Evolutionary conservation across 2,113 vertebrate genomes (phyloP).

Genomic region (Paracyprichromis sp.): DNA sequence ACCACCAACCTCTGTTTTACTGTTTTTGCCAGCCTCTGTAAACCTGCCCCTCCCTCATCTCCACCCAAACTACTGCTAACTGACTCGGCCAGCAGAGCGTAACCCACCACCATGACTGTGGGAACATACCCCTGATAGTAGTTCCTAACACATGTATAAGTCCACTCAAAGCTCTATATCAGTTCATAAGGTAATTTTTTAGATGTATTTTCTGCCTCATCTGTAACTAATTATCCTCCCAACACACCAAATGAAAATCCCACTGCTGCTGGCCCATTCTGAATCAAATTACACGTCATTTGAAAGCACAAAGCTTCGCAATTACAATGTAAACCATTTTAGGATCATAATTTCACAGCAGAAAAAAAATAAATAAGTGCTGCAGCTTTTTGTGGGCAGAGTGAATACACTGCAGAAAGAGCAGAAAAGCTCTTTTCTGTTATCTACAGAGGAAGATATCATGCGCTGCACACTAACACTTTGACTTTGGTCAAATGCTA

Average conservation of each 20-base stretch:
- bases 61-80: constrained; percentile 40
- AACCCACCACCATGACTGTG: neutral
- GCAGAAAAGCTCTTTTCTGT: neutral
- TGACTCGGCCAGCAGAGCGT: neutral
- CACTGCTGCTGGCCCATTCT: neutral
- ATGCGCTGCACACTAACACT: neutral
- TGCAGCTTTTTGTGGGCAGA: accelerated
- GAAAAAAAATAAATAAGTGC: neutral
- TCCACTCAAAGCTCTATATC: neutral
- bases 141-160: neutral
- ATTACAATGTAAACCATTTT: neutral
- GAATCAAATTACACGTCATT: neutral
- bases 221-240: neutral
- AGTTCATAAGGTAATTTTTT: neutral
- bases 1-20: neutral
- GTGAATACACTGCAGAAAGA: neutral
- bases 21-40: neutral
- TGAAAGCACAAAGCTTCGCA: neutral
- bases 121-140: neutral
- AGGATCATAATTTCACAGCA: neutral
- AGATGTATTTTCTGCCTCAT: neutral
- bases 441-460: neutral
- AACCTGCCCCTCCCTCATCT: constrained; percentile 15
- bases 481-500: neutral
- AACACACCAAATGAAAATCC: neutral